These are phyloP conservation scores for Mactra quadrangularis DNA, from an alignment of 1,140 invertebrate genomes.

Conservation along the genomic window DNA sequence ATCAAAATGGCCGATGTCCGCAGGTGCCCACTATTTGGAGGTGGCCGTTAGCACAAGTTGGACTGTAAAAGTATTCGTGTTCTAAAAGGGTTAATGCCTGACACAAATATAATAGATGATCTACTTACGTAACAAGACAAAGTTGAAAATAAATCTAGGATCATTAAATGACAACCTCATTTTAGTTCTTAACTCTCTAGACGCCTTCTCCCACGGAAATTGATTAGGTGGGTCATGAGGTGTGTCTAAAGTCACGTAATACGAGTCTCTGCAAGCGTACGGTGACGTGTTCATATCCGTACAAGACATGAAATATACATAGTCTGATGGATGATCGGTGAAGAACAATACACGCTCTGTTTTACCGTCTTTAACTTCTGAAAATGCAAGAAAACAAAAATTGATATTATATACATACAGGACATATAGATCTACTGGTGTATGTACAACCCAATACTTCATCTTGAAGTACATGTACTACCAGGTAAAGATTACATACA, in stretches of 20 bases:
- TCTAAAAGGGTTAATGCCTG: no score
- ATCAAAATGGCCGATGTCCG: no score
- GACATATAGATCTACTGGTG: no score
- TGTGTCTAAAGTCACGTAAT: constrained; percentile 44
- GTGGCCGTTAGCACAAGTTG: no score
- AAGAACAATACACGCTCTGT: constrained; percentile 54
- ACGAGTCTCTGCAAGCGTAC: constrained; percentile 46
- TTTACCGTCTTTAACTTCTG: constrained; percentile 36
- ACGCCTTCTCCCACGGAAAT: constrained; percentile 32
- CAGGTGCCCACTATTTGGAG: no score
- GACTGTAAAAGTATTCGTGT: no score
- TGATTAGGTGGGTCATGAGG: constrained; percentile 41
- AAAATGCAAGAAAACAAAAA: background rate
- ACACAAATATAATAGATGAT: no score
- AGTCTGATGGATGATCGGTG: constrained; percentile 37
- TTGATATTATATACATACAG: background rate
- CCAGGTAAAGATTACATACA: no score
- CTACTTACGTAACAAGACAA: constrained; percentile 43
- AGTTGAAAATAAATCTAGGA: constrained; percentile 55
- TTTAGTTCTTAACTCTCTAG: constrained; percentile 26
- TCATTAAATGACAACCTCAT: constrained; percentile 36
- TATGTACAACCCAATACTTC: no score
- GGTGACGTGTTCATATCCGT: constrained; percentile 49
- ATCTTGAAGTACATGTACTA: no score
- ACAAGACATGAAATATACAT: constrained; percentile 55